phyloP scores from a whole-genome alignment of 2,888 invertebrate species.

The Coenonympha arcania region DNA sequence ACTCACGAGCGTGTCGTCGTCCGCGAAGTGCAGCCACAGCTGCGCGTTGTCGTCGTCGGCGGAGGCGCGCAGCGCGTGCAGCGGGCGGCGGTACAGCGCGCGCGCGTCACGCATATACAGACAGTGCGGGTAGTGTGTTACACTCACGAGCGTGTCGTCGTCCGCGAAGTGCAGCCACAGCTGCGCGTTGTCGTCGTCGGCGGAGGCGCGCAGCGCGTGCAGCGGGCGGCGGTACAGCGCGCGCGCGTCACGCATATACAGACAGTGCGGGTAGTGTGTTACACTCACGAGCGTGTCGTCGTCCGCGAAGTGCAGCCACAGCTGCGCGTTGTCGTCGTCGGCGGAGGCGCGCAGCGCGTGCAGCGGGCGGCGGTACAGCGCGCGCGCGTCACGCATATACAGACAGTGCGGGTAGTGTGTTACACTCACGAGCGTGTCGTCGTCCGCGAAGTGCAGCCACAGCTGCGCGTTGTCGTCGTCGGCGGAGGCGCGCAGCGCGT shows the following conservation, averaged over 20 bases:
- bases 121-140: background rate
- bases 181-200: too few species aligned
- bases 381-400: too few species aligned
- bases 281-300: conserved; percentile 80
- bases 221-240: too few species aligned
- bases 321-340: conserved; percentile 91
- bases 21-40: conserved; percentile 95
- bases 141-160: too few species aligned
- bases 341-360: conserved; percentile 95
- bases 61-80: conserved; percentile 93
- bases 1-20: conserved; percentile 80
- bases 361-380: conserved; percentile 90
- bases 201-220: too few species aligned
- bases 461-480: too few species aligned
- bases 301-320: conserved; percentile 95
- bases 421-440: too few species aligned
- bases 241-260: conserved; percentile 36
- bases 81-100: conserved; percentile 88
- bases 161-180: too few species aligned
- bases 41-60: conserved; percentile 94
- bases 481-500: too few species aligned
- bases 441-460: too few species aligned
- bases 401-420: background rate
- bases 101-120: too few species aligned
- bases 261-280: background rate